phyloP scores from a whole-genome alignment of 2,888 invertebrate genomes.

The Drosophila mimica region DNA sequence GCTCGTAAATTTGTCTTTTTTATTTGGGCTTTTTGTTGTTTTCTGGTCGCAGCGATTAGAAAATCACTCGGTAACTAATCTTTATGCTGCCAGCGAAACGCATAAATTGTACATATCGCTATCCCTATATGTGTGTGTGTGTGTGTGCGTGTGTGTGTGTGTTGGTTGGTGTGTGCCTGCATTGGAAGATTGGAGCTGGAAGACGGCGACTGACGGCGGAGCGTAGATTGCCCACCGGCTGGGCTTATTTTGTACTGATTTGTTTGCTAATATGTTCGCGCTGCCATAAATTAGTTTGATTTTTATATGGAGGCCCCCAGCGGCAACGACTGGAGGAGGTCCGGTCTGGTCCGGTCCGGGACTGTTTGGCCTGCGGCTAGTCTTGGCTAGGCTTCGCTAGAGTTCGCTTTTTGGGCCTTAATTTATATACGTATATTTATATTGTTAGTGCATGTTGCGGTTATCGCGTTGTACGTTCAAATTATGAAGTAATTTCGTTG shows the following conservation, averaged over 20 bases:
- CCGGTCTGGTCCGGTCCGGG: constrained; percentile 2
- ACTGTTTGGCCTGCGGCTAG: constrained; percentile 47
- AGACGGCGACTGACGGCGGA: constrained; percentile 1
- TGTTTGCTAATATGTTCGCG: constrained; percentile 82
- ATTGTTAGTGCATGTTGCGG: constrained; percentile 59
- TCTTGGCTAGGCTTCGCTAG: constrained; percentile 13
- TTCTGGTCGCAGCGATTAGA: constrained; percentile 73
- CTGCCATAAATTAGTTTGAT: constrained; percentile 80
- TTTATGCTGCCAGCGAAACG: constrained; percentile 75
- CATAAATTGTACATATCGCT: constrained; percentile 68
- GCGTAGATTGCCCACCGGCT: constrained; percentile 51
- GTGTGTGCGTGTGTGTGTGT: not conserved
- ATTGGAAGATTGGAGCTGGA: constrained; percentile 23
- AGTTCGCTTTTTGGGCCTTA: constrained; percentile 31
- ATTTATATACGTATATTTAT: constrained; percentile 44
- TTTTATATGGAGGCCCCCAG: constrained; percentile 46
- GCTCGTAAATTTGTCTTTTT: constrained; percentile 70
- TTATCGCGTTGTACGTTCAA: constrained; percentile 70
- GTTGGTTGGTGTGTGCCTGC: not conserved
- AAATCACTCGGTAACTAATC: constrained; percentile 77
- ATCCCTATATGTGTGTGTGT: not conserved
- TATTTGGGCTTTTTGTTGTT: constrained; percentile 72
- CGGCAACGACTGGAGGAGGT: constrained; percentile 49
- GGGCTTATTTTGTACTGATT: constrained; percentile 82
- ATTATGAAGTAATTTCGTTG: constrained; percentile 78